Percentiles rank a stretch among this genome's conserved stretches.
Evolutionary conservation across 2,888 invertebrate species (phyloP).

Genomic region (Ennomos fuscantarius): DNA sequence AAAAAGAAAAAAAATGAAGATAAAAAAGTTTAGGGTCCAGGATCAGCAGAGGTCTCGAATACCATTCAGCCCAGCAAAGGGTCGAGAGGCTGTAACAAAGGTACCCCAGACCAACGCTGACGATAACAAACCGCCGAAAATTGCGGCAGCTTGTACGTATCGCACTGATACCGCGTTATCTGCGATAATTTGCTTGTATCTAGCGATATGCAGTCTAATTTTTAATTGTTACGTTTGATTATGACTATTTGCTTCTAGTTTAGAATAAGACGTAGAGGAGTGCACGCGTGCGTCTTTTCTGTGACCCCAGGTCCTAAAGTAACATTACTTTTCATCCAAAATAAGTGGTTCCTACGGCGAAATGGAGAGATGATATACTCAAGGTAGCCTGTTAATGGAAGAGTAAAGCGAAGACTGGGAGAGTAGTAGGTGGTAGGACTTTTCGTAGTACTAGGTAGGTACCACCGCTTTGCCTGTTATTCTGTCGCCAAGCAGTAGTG

Average conservation of each 20-base stretch:
- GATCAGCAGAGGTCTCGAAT: constrained; percentile 86
- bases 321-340: too few relatives aligned
- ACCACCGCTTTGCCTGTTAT: too few relatives aligned
- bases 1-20: constrained; percentile 68
- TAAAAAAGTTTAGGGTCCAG: constrained; percentile 73
- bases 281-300: neutral
- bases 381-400: too few relatives aligned
- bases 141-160: constrained; percentile 60
- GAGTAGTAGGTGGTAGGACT: too few relatives aligned
- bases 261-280: neutral
- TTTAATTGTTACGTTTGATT: constrained; percentile 47
- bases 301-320: too few relatives aligned
- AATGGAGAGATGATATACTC: too few relatives aligned
- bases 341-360: too few relatives aligned
- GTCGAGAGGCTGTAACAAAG: constrained; percentile 59
- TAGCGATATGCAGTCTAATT: constrained; percentile 36
- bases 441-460: too few relatives aligned
- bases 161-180: constrained; percentile 55
- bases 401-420: too few relatives aligned
- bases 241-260: constrained; percentile 7
- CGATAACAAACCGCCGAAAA: constrained; percentile 69
- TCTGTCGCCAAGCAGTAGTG: too few relatives aligned
- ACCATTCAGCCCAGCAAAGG: constrained; percentile 73
- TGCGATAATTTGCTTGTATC: constrained; percentile 64
- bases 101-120: constrained; percentile 85